Conservation (phyloP, 2,888 invertebrate genomes). For the Parascotia fuliginaria region DNA sequence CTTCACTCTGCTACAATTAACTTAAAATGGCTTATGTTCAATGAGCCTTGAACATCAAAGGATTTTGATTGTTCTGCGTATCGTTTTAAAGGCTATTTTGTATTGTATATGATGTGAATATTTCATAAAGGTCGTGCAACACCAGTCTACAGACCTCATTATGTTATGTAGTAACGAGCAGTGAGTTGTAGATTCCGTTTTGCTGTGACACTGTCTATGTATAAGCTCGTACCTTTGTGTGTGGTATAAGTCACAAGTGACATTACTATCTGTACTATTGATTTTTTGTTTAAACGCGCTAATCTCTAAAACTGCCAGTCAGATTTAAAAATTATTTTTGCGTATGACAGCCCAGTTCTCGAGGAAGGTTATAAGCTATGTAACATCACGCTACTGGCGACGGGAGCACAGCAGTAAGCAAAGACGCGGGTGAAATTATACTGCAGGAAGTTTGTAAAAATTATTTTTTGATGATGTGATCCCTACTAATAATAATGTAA, state of each 20-base stretch:
- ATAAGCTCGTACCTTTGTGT: slow-evolving; percentile 30
- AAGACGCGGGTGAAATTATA: no score
- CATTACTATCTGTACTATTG: no score
- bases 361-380: no score
- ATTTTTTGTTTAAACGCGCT: background rate
- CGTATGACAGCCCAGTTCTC: no score
- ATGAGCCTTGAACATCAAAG: slow-evolving; percentile 16
- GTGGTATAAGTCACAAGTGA: slow-evolving; percentile 24
- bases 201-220: slow-evolving; percentile 53
- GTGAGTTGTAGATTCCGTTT: slow-evolving; percentile 59
- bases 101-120: slow-evolving; percentile 30
- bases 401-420: no score
- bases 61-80: slow-evolving; percentile 19
- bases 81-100: slow-evolving; percentile 31
- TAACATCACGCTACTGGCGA: no score
- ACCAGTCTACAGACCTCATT: slow-evolving; percentile 58
- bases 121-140: slow-evolving; percentile 50
- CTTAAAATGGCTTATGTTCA: slow-evolving; percentile 31
- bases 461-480: no score
- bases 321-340: no score
- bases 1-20: slow-evolving; percentile 24
- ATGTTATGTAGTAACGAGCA: slow-evolving; percentile 60
- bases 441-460: no score
- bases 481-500: no score
- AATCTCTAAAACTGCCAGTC: no score